Percentiles rank a stretch among this genome's conserved stretches.
Evolutionary conservation across 1,140 invertebrate genomes (phyloP).

Genomic region (Geopemphigus sp.): DNA sequence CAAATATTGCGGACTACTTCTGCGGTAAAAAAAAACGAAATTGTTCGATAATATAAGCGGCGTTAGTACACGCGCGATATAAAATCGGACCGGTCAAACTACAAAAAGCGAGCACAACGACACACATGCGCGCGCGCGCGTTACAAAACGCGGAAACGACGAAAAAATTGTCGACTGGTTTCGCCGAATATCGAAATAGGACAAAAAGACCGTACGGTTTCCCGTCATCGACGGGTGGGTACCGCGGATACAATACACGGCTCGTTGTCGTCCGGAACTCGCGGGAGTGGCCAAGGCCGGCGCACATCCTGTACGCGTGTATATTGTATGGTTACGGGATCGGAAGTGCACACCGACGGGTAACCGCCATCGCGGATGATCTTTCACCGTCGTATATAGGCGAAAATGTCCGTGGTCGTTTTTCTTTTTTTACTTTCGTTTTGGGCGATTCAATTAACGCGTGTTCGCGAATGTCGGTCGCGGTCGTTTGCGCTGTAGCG

Average conservation of each 20-base stretch:
- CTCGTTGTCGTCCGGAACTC: neutral
- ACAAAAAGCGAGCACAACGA: too few species aligned
- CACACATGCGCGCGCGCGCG: too few species aligned
- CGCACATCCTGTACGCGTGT: neutral
- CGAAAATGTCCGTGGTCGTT: neutral
- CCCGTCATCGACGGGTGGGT: neutral
- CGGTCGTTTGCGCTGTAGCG: too few species aligned
- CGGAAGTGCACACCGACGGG: constrained; percentile 3
- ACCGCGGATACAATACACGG: neutral
- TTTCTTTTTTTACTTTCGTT: neutral
- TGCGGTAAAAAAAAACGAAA: too few species aligned
- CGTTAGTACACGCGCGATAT: neutral
- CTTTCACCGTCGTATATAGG: neutral
- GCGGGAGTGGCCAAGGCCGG: constrained; percentile 27
- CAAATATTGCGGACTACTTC: too few species aligned
- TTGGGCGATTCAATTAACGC: too few species aligned
- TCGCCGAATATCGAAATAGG: neutral
- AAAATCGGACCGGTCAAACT: constrained; percentile 7
- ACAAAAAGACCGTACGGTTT: neutral
- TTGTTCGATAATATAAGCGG: neutral
- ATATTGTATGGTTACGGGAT: neutral
- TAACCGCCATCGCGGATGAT: neutral
- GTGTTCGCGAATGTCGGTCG: too few species aligned
- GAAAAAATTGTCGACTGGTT: neutral
- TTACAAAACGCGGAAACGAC: neutral